phyloP scores from a whole-genome alignment of 2,797 vertebrate genomes.

The Muscicapa striata region DNA sequence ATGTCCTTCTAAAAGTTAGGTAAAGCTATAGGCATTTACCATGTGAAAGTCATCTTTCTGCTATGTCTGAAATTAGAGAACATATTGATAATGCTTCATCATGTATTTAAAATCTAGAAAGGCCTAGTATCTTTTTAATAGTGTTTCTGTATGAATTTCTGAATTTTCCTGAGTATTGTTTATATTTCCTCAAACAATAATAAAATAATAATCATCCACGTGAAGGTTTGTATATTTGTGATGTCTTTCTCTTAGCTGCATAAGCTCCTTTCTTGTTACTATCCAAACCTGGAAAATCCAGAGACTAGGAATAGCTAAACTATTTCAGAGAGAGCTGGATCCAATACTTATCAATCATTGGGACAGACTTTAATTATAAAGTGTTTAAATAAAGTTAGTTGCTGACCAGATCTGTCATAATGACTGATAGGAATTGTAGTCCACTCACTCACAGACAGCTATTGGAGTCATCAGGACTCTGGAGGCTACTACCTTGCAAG shows the following conservation, averaged over 20 bases:
- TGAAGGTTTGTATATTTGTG: not conserved
- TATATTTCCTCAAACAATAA: not conserved
- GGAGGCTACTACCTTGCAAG: not conserved
- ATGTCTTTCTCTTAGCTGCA: not conserved
- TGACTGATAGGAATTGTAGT: slow-evolving; percentile 22
- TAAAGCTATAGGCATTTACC: not conserved
- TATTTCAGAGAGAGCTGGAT: not conserved
- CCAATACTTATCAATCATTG: slow-evolving; percentile 10
- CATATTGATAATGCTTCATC: not conserved
- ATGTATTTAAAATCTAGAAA: not conserved
- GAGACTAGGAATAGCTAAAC: not conserved
- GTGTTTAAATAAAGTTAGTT: slow-evolving; percentile 52
- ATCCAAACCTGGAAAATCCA: not conserved
- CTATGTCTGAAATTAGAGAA: not conserved
- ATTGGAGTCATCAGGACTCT: slow-evolving; percentile 8
- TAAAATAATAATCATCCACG: not conserved
- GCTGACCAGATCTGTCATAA: slow-evolving; percentile 15
- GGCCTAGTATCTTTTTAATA: not conserved
- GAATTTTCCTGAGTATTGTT: not conserved
- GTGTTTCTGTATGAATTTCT: not conserved
- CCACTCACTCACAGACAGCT: slow-evolving; percentile 4
- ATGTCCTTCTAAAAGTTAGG: not conserved
- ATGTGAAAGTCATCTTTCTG: not conserved
- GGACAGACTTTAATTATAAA: slow-evolving; percentile 44
- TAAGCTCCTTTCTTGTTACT: not conserved